Percentiles rank a stretch among this genome's conserved stretches.
Evolutionary conservation across 2,888 invertebrate genomes (phyloP).

Genomic region (Hartigia nigra): DNA sequence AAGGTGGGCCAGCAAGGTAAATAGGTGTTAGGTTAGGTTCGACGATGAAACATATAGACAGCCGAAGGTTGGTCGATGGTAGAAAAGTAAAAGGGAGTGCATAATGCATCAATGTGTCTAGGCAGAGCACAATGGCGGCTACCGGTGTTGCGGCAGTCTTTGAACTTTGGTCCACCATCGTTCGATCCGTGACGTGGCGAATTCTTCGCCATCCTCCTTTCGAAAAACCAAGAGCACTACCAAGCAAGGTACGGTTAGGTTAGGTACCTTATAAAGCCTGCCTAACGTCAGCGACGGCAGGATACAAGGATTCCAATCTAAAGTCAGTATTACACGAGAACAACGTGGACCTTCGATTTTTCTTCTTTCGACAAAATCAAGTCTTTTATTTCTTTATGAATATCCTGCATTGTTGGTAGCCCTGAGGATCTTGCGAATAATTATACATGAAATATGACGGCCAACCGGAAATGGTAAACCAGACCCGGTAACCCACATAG

Average conservation of each 20-base stretch:
- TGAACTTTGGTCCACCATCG: slow-evolving; percentile 37
- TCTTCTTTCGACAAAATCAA: neutral
- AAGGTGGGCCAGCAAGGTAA: neutral
- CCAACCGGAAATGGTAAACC: slow-evolving; percentile 20
- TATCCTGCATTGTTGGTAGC: neutral
- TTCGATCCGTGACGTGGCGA: slow-evolving; percentile 31
- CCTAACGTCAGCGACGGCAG: neutral
- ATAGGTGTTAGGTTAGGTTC: neutral
- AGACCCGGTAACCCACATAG: slow-evolving; percentile 30
- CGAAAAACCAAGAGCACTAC: slow-evolving; percentile 11
- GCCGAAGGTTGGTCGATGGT: neutral
- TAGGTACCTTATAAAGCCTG: neutral
- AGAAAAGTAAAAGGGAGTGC: slow-evolving; percentile 22
- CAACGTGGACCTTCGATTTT: neutral
- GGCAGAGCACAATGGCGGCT: slow-evolving; percentile 38
- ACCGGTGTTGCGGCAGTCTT: slow-evolving; percentile 51
- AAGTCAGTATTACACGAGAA: neutral
- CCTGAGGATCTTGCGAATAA: neutral
- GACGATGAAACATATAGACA: neutral
- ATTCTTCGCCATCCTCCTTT: slow-evolving; percentile 30
- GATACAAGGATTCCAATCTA: neutral
- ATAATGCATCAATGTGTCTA: slow-evolving; percentile 25
- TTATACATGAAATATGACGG: slow-evolving; percentile 16
- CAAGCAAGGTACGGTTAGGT: neutral
- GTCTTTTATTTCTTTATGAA: neutral